A percentile compares a stretch with the other conserved stretches of the same genome.
Conservation (phyloP, 1,140 invertebrate species). For the Drosophila tristis region DNA sequence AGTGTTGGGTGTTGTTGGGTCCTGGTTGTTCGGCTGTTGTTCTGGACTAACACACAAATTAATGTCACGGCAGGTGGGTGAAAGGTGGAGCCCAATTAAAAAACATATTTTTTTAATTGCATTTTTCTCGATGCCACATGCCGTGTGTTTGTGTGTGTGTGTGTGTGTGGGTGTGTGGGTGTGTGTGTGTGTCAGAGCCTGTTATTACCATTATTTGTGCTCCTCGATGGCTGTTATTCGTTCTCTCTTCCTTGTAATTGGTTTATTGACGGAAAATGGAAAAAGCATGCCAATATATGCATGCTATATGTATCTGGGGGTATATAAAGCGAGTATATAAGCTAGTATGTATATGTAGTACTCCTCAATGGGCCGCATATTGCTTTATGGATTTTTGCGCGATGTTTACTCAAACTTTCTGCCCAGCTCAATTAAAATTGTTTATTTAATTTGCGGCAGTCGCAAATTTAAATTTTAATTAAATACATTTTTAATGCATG, state of each 20-base stretch:
- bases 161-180: neutral
- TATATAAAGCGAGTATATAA: constrained; percentile 15
- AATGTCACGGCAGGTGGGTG: constrained; percentile 71
- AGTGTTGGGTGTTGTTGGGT: too few relatives aligned
- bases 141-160: constrained; percentile 3
- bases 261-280: constrained; percentile 70
- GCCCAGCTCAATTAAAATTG: constrained; percentile 76
- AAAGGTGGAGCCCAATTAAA: constrained; percentile 68
- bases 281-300: constrained; percentile 56
- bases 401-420: constrained; percentile 73
- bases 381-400: constrained; percentile 45
- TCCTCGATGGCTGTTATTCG: constrained; percentile 15
- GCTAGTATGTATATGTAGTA: neutral
- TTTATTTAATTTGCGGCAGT: constrained; percentile 79
- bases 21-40: neutral
- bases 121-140: constrained; percentile 64
- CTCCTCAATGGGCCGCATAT: constrained; percentile 12
- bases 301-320: constrained; percentile 10
- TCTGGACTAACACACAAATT: constrained; percentile 67
- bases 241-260: constrained; percentile 61
- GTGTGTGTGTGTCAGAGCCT: constrained; percentile 25
- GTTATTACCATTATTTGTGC: constrained; percentile 32
- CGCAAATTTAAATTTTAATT: constrained; percentile 77
- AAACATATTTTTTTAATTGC: constrained; percentile 77
- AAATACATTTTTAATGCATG: constrained; percentile 70